Percentiles rank a stretch among this genome's conserved stretches.
phyloP scores from a whole-genome alignment of 1,140 invertebrate species.

The Orussus abietinus region DNA sequence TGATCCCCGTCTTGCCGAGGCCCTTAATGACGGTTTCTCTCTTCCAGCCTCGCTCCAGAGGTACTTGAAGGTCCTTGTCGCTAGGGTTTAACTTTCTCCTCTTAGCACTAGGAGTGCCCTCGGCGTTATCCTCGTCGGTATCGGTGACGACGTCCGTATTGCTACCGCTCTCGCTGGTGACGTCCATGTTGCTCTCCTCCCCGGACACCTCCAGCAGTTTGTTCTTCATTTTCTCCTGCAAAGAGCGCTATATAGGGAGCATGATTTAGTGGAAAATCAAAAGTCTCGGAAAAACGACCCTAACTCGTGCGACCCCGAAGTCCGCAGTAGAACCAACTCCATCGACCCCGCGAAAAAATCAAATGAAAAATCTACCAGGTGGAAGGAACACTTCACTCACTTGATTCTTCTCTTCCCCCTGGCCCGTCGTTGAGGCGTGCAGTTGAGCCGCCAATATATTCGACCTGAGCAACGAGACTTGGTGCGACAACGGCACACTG shows the following conservation, averaged over 20 bases:
- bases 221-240: constrained; percentile 61
- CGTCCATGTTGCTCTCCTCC: constrained; percentile 54
- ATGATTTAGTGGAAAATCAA: constrained; percentile 37
- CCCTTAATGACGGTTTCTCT: constrained; percentile 84
- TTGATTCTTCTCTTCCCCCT: constrained; percentile 53
- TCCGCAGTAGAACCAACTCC: no score
- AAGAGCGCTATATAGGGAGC: constrained; percentile 44
- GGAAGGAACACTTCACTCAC: no score
- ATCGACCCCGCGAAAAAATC: no score
- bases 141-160: constrained; percentile 56
- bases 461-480: constrained; percentile 59
- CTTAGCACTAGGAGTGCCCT: constrained; percentile 46
- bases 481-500: constrained; percentile 57
- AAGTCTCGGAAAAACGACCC: constrained; percentile 12
- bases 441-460: constrained; percentile 59
- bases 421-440: constrained; percentile 50
- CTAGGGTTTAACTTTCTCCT: constrained; percentile 48
- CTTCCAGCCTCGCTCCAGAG: constrained; percentile 82
- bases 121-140: constrained; percentile 53
- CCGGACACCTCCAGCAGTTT: constrained; percentile 57
- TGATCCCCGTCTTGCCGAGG: constrained; percentile 72
- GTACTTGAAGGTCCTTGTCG: constrained; percentile 66
- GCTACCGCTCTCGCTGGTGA: constrained; percentile 51
- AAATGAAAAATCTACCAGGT: no score
- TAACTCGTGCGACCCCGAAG: no score